phyloP scores from a whole-genome alignment of 2,113 vertebrate species.

The Conger conger region DNA sequence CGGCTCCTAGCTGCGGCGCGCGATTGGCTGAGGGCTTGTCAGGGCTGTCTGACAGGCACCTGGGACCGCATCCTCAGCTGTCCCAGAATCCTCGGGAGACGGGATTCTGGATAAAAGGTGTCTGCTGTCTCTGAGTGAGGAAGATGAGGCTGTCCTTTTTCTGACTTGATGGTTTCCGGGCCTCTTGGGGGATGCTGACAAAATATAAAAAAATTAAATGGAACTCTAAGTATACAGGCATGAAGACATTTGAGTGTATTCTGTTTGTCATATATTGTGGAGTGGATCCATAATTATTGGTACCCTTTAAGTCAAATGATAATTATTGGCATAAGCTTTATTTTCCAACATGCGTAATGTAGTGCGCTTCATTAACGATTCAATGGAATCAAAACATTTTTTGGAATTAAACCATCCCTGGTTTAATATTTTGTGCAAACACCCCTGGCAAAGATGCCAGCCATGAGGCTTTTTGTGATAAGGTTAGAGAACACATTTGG shows the following conservation, averaged over 20 bases:
- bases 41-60: conserved; percentile 15
- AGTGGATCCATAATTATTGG: too few species aligned
- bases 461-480: too few species aligned
- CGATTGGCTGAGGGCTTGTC: background rate
- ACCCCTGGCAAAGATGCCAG: too few species aligned
- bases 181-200: conserved; percentile 8
- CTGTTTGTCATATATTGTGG: background rate
- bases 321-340: too few species aligned
- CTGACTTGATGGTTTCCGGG: conserved; percentile 3
- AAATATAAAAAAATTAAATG: background rate
- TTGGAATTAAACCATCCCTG: too few species aligned
- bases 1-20: background rate
- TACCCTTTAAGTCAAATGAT: too few species aligned
- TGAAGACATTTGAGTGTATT: conserved; percentile 4
- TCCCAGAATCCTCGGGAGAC: conserved; percentile 18
- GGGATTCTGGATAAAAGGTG: background rate
- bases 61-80: background rate
- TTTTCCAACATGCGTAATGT: too few species aligned
- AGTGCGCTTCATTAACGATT: too few species aligned
- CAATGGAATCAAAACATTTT: too few species aligned
- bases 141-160: conserved; percentile 5
- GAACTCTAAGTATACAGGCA: background rate
- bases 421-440: too few species aligned
- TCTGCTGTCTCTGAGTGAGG: background rate
- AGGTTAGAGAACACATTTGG: too few species aligned